Conservation (phyloP, 2,888 invertebrate species). For the Peribatodes rhomboidaria region DNA sequence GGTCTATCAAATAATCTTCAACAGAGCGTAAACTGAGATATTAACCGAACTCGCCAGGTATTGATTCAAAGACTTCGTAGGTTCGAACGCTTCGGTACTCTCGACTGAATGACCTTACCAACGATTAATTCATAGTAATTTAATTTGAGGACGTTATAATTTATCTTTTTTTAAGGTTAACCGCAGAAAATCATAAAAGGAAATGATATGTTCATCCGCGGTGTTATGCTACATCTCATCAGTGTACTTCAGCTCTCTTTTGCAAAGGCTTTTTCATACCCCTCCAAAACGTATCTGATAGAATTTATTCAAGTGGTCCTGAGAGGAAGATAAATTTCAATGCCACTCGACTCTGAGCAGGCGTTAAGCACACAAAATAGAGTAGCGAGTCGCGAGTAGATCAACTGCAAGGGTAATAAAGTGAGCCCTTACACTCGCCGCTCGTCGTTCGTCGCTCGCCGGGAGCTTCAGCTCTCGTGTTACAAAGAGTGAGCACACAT, state of each 20-base stretch:
- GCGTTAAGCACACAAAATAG: slow-evolving; percentile 2
- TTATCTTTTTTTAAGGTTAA: not conserved
- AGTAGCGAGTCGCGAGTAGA: not conserved
- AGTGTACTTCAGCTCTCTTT: too few species aligned
- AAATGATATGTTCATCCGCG: too few species aligned
- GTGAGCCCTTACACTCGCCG: not conserved
- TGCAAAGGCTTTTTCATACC: not conserved
- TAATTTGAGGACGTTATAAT: not conserved
- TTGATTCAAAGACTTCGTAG: not conserved
- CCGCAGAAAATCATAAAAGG: not conserved
- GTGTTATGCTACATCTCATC: too few species aligned
- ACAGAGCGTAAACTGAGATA: not conserved
- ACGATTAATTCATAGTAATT: not conserved
- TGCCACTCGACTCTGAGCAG: not conserved
- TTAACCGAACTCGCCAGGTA: not conserved
- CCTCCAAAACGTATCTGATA: not conserved
- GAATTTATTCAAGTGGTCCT: not conserved
- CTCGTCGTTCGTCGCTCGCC: not conserved
- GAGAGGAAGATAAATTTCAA: not conserved
- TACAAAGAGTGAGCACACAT: not conserved
- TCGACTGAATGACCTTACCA: not conserved
- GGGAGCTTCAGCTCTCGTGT: not conserved
- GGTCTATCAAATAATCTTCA: slow-evolving; percentile 2
- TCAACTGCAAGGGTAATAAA: slow-evolving; percentile 1
- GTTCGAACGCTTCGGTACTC: not conserved